Base-by-base conservation (phyloP, 1,140 invertebrate genomes). In the Drosophila baimaii region DNA sequence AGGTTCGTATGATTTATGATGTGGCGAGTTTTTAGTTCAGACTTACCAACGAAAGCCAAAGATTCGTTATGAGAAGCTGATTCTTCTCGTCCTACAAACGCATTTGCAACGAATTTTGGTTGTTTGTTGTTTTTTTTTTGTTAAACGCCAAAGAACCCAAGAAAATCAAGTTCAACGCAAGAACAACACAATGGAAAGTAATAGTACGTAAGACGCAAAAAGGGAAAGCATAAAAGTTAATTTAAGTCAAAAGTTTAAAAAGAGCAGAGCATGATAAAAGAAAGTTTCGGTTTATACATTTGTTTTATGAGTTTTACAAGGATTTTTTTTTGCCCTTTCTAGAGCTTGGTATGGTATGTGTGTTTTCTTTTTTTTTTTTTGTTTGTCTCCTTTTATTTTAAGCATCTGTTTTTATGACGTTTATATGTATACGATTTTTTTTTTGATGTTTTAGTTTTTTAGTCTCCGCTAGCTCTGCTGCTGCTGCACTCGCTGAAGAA, bases 21-120 rank as follows among this genome's bases (percentile, higher is more conserved):
- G 57, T 72, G 72, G 70, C 81, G 52, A 73, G 75, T 90, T 90
- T 89, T 81, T 77, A 76, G 92, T 94, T 93, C 91, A 93, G 93
- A 96, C 96, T 96, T 95, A 97, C 96, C 95, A 96, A 94, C 93
- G 95, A 95, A 93, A 96, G 94, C 95, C 95, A 96, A 94, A 96
- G 95, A 94, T 96, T 96, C 93, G 95, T 96, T 93, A 96, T 96
- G 93, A 96, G 95, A 93, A 96, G 95, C 94, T 96, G 95, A 94
- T 96, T 96, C 94, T 96, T 96, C 94, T 96, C 95, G 93, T 96
- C 95, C 95, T 96, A 95, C 93, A 95, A 88, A 90, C 77, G 76
- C 74, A 77, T 83, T 83, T 76, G 74, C 43, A 76, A 76, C 69
- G 74, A 70, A 71, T 59, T 58, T 76, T 77, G 47, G 72, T 77